Percentiles rank a stretch among this genome's conserved stretches.
phyloP scores from a whole-genome alignment of 2,888 invertebrate genomes.

The Phaonia tiefii region DNA sequence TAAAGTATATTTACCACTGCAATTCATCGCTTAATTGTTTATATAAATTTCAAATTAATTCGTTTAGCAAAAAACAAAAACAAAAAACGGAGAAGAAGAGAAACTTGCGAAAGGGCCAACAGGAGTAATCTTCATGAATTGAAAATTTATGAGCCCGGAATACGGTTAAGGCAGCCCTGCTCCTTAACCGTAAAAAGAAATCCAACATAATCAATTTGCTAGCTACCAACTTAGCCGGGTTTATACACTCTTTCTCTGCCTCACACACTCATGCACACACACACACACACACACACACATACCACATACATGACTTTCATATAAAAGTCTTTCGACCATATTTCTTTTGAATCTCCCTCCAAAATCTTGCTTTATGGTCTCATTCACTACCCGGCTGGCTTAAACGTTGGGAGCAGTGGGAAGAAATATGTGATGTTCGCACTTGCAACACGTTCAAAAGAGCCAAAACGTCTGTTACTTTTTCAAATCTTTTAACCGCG shows the following conservation, averaged over 20 bases:
- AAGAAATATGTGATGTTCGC: slow-evolving; percentile 62
- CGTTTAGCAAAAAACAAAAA: no score
- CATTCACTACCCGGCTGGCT: not conserved
- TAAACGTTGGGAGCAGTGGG: not conserved
- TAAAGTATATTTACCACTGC: slow-evolving; percentile 22
- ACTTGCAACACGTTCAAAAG: slow-evolving; percentile 66
- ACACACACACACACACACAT: slow-evolving; percentile 18
- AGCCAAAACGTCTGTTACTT: slow-evolving; percentile 66
- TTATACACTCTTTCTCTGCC: no score
- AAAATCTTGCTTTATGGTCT: slow-evolving; percentile 63
- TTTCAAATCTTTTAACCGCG: slow-evolving; percentile 62
- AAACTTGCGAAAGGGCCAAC: slow-evolving; percentile 11
- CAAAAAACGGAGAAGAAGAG: no score
- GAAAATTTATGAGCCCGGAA: slow-evolving; percentile 64
- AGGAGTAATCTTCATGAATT: slow-evolving; percentile 63
- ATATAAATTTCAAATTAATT: slow-evolving; percentile 49
- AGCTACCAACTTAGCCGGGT: slow-evolving; percentile 59
- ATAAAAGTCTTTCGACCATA: slow-evolving; percentile 58
- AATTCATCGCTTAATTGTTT: slow-evolving; percentile 48
- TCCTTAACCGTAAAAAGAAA: slow-evolving; percentile 54
- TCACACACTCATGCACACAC: slow-evolving; percentile 9
- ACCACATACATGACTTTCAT: slow-evolving; percentile 52
- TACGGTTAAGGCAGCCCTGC: slow-evolving; percentile 15
- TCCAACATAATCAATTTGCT: slow-evolving; percentile 66
- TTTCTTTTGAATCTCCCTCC: slow-evolving; percentile 58